Conservation (phyloP, 2,113 vertebrate species). For the Rhegmatorhina hoffmannsi region DNA sequence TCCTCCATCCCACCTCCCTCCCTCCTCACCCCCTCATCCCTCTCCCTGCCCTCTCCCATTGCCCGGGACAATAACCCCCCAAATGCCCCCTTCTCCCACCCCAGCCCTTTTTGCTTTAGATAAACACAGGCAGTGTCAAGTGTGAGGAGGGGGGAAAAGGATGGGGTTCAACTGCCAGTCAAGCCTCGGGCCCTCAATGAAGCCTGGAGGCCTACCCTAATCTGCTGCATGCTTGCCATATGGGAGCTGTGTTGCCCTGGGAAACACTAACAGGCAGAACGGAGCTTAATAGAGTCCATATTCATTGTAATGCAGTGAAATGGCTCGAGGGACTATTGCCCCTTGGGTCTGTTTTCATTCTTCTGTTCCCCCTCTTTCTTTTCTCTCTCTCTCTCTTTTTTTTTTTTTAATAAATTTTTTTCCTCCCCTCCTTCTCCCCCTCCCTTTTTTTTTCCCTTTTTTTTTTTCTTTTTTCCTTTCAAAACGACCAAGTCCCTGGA, state of each 20-base stretch:
- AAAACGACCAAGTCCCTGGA: slow-evolving; percentile 70
- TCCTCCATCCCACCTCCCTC: slow-evolving; percentile 34
- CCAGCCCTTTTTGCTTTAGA: slow-evolving; percentile 82
- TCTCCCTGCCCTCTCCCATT: slow-evolving; percentile 69
- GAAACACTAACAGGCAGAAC: slow-evolving; percentile 99
- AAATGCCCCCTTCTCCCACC: slow-evolving; percentile 77
- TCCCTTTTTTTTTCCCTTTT: background rate
- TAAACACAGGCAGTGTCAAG: slow-evolving; percentile 99
- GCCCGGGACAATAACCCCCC: slow-evolving; percentile 80
- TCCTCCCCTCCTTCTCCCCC: slow-evolving; percentile 45
- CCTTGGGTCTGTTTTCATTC: slow-evolving; percentile 81
- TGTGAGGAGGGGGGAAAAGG: slow-evolving; percentile 82
- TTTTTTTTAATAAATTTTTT: slow-evolving; percentile 33
- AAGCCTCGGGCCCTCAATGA: slow-evolving; percentile 81
- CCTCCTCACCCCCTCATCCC: background rate
- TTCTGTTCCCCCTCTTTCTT: slow-evolving; percentile 73
- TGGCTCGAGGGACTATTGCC: slow-evolving; percentile 88
- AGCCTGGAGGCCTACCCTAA: slow-evolving; percentile 85
- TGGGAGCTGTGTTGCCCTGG: slow-evolving; percentile 95
- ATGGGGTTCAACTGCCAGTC: slow-evolving; percentile 90
- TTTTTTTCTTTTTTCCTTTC: slow-evolving; percentile 47
- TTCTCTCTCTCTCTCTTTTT: slow-evolving; percentile 26
- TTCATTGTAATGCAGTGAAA: slow-evolving; percentile 99
- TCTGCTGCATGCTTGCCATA: slow-evolving; percentile 93
- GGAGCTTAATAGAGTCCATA: slow-evolving; percentile 99